Conservation (phyloP, 2,888 invertebrate genomes). For the Stramonita haemastoma region DNA sequence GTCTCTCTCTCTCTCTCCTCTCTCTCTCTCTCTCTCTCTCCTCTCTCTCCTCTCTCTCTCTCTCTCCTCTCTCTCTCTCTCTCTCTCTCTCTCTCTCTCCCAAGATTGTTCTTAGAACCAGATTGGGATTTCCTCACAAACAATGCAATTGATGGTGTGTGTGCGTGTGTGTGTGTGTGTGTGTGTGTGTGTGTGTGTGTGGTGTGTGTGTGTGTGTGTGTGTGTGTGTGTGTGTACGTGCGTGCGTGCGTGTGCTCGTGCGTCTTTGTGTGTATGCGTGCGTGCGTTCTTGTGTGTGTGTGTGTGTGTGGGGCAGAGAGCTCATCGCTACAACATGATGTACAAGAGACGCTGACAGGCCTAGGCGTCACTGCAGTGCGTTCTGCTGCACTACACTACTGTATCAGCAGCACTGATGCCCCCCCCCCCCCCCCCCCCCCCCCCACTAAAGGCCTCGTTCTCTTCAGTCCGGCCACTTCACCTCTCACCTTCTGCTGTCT, state of each 20-base stretch:
- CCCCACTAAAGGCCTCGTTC: not conserved
- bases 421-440: too few relatives aligned
- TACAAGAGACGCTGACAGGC: constrained; percentile 57
- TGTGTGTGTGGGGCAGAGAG: constrained; percentile 58
- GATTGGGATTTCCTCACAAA: too few relatives aligned
- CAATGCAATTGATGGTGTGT: too few relatives aligned
- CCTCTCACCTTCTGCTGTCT: too few relatives aligned
- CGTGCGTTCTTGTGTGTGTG: not conserved
- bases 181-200: too few relatives aligned
- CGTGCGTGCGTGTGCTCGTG: not conserved
- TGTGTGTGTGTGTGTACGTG: not conserved
- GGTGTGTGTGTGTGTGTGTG: not conserved
- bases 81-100: too few relatives aligned
- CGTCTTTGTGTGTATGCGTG: not conserved
- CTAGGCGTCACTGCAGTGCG: not conserved
- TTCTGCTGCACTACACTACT: not conserved
- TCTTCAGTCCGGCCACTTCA: not conserved
- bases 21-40: too few relatives aligned
- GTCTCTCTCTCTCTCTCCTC: too few relatives aligned
- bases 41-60: too few relatives aligned
- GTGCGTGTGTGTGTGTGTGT: too few relatives aligned
- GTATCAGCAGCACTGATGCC: not conserved
- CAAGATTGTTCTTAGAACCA: too few relatives aligned
- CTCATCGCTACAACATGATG: constrained; percentile 66
- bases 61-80: too few relatives aligned